Conservation (phyloP, 2,797 vertebrate genomes). For the Sebastes trivittatus region DNA sequence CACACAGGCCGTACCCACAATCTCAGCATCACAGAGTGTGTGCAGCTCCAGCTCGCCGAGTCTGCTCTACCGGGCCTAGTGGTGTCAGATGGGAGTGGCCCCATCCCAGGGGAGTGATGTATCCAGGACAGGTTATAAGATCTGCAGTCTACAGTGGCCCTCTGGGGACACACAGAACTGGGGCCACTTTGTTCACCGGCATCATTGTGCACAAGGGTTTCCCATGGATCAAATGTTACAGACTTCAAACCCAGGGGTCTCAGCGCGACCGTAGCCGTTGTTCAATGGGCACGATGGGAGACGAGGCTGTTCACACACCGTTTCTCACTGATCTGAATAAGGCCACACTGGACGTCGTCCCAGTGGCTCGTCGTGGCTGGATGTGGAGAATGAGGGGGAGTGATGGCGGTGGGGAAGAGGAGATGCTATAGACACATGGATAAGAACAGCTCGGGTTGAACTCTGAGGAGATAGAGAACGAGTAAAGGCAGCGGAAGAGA, state of each 20-base stretch:
- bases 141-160: constrained; percentile 80
- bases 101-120: constrained; percentile 69
- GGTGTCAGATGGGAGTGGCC: constrained; percentile 68
- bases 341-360: constrained; percentile 45
- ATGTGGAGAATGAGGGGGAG: not conserved
- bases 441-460: not conserved
- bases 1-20: constrained; percentile 23
- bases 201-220: constrained; percentile 81
- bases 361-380: constrained; percentile 14
- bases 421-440: not conserved
- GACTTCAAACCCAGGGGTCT: constrained; percentile 80
- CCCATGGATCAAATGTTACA: constrained; percentile 83
- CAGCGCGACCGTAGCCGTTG: constrained; percentile 70
- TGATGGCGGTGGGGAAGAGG: not conserved
- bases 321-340: constrained; percentile 64
- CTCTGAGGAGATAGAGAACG: not conserved
- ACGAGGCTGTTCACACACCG: constrained; percentile 61
- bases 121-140: constrained; percentile 84
- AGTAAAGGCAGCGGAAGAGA: constrained; percentile 9
- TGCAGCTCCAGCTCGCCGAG: constrained; percentile 52
- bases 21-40: constrained; percentile 29
- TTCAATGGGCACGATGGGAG: constrained; percentile 70
- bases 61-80: constrained; percentile 39
- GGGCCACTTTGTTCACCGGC: constrained; percentile 80
- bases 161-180: constrained; percentile 82